Percentiles rank a stretch among this genome's conserved stretches.
phyloP scores from a whole-genome alignment of 2,797 vertebrate genomes.

The Sebastes variabilis region DNA sequence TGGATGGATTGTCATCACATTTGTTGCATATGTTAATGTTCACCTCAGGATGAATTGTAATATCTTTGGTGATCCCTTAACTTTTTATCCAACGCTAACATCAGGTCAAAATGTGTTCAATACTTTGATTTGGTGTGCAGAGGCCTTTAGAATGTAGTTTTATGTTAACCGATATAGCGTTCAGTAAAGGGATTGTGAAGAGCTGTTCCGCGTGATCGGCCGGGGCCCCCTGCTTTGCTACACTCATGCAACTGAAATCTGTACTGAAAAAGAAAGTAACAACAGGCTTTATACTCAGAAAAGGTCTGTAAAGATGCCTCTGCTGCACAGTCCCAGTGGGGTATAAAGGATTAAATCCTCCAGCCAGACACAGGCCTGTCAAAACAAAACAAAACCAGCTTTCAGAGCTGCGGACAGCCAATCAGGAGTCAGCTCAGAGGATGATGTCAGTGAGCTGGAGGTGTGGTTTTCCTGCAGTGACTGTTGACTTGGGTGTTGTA shows the following conservation, averaged over 20 bases:
- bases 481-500: conserved; percentile 15
- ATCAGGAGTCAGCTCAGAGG: conserved; percentile 44
- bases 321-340: conserved; percentile 57
- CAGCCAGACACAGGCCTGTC: conserved; percentile 65
- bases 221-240: conserved; percentile 35
- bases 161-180: neutral
- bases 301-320: conserved; percentile 66
- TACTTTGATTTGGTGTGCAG: neutral
- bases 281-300: conserved; percentile 62
- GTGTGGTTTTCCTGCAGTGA: conserved; percentile 25
- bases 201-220: conserved; percentile 26
- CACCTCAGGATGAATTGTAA: neutral
- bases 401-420: conserved; percentile 59
- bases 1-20: too few species aligned
- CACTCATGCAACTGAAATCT: conserved; percentile 42
- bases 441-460: conserved; percentile 60
- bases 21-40: neutral
- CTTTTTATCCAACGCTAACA: neutral
- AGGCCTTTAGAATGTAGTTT: neutral
- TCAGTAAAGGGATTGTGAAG: conserved; percentile 24
- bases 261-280: conserved; percentile 55
- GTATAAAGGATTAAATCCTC: conserved; percentile 72
- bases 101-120: neutral
- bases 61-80: neutral
- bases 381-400: conserved; percentile 71